Base-by-base conservation (phyloP, 92 coral and sea anemone genomes). In the Palythoa heliodiscus region DNA sequence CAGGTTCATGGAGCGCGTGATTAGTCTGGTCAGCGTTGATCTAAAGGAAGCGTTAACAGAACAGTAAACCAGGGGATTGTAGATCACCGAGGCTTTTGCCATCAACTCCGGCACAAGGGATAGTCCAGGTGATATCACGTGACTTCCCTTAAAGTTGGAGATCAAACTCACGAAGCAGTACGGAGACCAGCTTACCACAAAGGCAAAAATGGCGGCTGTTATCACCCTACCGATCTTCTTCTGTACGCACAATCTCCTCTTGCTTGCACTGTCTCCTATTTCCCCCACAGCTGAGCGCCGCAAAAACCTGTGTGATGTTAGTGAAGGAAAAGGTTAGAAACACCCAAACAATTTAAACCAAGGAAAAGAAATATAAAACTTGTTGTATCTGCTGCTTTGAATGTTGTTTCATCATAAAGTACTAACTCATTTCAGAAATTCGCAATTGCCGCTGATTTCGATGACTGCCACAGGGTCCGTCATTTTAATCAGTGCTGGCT, bases 71-170 rank as follows among this genome's bases (percentile, higher is more conserved):
- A 69, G 8, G 11, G 93, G 93, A 54, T 88, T 88, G 39, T 91
- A 91, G n/a, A 88, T 68, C 29, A 88, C 89, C 12, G 89, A 91
- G 15, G 92, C 89, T 58, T 91, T 91, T 11, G 93, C 93, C 93
- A 91, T 78, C 11, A 91, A 86, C 19, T 89, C 93, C 6, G 93
- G 93, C 15, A 91, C 66, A 82, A 84, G 89, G 22, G 93, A 88
- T 3, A 67, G 79, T 1, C 78, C 87, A 14, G 92, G 83, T 5
- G 84, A 47, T 72, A 91, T 69, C 54, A 86, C 29, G 71, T 86
- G 60, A 11, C 71, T 22, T 5, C 93, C 93, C 50, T 61, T 74
- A 52, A 91, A 76, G 24, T 70, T 83, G 11, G 92, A 83, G 24
- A 80, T 55, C 35, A 91, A 29, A 66, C 89, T 88, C 54, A 73